Base-by-base conservation (phyloP, 2,888 invertebrate genomes). In the Tiphia femorata region DNA sequence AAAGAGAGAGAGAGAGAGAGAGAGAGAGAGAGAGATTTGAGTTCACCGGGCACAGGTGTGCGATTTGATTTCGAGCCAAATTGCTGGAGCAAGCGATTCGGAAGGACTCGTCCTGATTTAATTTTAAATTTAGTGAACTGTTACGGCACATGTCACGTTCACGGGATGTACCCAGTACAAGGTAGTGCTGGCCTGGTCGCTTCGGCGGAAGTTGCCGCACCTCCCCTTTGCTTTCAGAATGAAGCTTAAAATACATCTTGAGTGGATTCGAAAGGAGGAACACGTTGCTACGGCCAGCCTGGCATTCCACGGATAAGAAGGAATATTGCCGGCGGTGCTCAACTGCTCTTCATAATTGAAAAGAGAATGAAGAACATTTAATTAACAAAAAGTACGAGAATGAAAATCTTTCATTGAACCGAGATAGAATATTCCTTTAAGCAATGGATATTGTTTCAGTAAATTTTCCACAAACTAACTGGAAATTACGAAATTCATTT, bases 71-170 rank as follows among this genome's bases (percentile, higher is more conserved):
- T n/a, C 2, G 20, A 10, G 48, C 51, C 50, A 58, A 58, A 41
- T 54, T 35, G 16, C 56, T 61, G 53, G 53, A 60, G 33, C 7
- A 8, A 5, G 33, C 40, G 37, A 60, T 35, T 61, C 30, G 47
- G 43, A 51, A 48, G 60, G 59, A 64, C 51, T 60, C 64, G 46
- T n/a, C 50, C 41, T 56, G 59, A 72, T 75, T 67, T 62, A 61
- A 67, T 49, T 46, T 74, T 58, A 73, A 72, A 75, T 73, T 67
- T 70, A 72, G 61, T 62, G 66, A 60, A 58, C 57, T 58, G 49
- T 52, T 44, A 46, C 47, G 54, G 20, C 55, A 43, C 40, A 33
- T 54, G 59, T 54, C 38, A 51, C 33, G 58, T 57, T 59, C 46
- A 38, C 10, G 25, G 41, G 53, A 52, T 35, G 49, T 60, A 42